These are phyloP conservation scores for Sula dactylatra DNA, from an alignment of 2,113 vertebrate species.

Conservation along the genomic window DNA sequence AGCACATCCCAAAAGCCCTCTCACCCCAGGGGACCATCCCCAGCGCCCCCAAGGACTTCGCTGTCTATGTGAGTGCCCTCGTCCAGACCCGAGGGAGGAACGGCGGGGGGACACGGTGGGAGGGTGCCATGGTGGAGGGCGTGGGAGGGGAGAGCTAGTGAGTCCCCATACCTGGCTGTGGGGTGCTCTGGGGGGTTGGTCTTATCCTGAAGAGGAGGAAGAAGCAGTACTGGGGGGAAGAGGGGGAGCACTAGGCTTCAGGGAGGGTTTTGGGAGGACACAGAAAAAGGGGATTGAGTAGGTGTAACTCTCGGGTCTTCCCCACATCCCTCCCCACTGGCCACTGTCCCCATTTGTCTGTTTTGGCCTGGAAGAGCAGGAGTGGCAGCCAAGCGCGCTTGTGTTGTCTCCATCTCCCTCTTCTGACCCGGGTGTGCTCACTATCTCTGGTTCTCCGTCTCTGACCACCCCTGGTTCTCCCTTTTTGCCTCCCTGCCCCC, in stretches of 20 bases:
- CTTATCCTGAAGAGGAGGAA: neutral
- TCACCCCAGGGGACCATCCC: constrained; percentile 85
- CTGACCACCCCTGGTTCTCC: neutral
- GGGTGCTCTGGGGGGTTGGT: neutral
- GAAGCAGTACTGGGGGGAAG: neutral
- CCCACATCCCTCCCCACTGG: neutral
- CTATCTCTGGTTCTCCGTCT: neutral
- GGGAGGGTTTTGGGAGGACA: neutral
- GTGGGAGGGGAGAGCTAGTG: rapidly evolving
- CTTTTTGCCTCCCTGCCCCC: neutral
- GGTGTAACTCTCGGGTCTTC: neutral
- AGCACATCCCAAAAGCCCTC: constrained; percentile 87
- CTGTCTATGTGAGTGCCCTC: constrained; percentile 84
- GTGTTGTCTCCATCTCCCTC: rapidly evolving
- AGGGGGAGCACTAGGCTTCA: neutral
- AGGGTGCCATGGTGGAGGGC: neutral
- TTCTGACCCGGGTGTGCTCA: neutral
- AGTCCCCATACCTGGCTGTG: neutral
- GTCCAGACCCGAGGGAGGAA: rapidly evolving
- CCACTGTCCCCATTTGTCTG: neutral
- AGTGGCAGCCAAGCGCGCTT: rapidly evolving
- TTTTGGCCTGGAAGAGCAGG: constrained; percentile 1
- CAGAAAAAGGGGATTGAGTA: neutral
- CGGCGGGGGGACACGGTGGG: rapidly evolving
- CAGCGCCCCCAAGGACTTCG: constrained; percentile 90